A percentile compares a stretch with the other conserved stretches of the same genome.
Evolutionary conservation across 2,113 vertebrate genomes (phyloP).

Genomic region (Sinocyclocheilus anophthalmus): DNA sequence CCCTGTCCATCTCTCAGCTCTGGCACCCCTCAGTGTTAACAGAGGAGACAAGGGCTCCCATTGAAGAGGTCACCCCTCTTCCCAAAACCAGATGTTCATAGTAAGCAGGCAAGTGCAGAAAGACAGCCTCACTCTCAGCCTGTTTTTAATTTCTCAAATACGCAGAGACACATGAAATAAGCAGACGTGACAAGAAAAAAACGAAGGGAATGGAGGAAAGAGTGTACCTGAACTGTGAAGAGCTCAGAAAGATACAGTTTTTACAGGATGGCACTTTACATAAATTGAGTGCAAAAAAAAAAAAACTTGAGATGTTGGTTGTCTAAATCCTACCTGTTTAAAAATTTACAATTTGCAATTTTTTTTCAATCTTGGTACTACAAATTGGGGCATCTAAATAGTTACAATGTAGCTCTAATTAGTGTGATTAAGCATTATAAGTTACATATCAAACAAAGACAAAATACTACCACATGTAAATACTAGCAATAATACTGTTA

Average conservation of each 20-base stretch:
- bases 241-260: background rate
- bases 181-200: slow-evolving; percentile 20
- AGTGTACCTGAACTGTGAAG: background rate
- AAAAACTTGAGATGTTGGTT: background rate
- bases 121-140: slow-evolving; percentile 61
- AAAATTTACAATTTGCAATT: too few species aligned
- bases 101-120: slow-evolving; percentile 71
- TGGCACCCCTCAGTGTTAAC: slow-evolving; percentile 57
- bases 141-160: slow-evolving; percentile 61
- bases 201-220: background rate
- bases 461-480: too few species aligned
- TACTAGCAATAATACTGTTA: too few species aligned
- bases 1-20: slow-evolving; percentile 63
- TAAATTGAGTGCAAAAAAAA: background rate
- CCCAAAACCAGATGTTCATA: slow-evolving; percentile 69
- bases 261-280: background rate
- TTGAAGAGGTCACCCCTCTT: slow-evolving; percentile 64
- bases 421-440: too few species aligned
- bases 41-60: slow-evolving; percentile 68
- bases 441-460: too few species aligned
- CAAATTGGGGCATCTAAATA: too few species aligned
- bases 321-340: background rate
- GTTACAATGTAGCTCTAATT: too few species aligned
- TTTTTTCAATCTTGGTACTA: too few species aligned
- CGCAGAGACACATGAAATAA: slow-evolving; percentile 39